phyloP scores from a whole-genome alignment of 2,797 vertebrate species.

The Poliocrania exsul region DNA sequence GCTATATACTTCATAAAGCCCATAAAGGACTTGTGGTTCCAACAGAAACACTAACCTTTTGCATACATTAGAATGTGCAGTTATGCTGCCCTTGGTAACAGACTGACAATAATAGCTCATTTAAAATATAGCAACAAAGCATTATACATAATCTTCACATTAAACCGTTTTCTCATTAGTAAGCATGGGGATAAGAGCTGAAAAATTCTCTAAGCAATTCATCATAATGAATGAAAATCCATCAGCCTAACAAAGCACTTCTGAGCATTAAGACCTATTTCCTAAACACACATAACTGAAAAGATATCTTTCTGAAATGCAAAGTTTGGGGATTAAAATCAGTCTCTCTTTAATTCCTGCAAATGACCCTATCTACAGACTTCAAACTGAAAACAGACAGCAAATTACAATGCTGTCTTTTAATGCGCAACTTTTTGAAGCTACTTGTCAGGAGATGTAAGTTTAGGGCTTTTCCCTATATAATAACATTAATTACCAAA shows the following conservation, averaged over 20 bases:
- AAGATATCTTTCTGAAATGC: conserved; percentile 2
- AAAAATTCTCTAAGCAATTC: conserved; percentile 7
- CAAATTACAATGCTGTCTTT: neutral
- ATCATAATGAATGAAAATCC: conserved; percentile 8
- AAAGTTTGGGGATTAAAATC: neutral
- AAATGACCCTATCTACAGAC: neutral
- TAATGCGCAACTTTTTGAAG: neutral
- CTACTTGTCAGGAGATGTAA: neutral
- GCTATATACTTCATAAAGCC: neutral
- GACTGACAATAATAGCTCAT: neutral
- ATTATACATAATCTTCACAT: neutral
- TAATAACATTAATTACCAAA: neutral
- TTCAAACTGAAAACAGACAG: neutral
- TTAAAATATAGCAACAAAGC: neutral
- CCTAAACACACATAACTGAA: neutral
- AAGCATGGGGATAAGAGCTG: neutral
- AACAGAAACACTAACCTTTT: neutral
- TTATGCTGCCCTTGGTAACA: neutral
- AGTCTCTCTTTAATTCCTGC: neutral
- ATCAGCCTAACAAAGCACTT: conserved; percentile 2
- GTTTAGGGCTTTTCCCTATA: neutral
- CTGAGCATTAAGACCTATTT: conserved; percentile 1
- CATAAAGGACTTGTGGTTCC: neutral
- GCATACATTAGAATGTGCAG: neutral
- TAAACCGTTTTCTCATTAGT: neutral